phyloP scores from a whole-genome alignment of 2,888 invertebrate species.

The Leptopterna dolabrata region DNA sequence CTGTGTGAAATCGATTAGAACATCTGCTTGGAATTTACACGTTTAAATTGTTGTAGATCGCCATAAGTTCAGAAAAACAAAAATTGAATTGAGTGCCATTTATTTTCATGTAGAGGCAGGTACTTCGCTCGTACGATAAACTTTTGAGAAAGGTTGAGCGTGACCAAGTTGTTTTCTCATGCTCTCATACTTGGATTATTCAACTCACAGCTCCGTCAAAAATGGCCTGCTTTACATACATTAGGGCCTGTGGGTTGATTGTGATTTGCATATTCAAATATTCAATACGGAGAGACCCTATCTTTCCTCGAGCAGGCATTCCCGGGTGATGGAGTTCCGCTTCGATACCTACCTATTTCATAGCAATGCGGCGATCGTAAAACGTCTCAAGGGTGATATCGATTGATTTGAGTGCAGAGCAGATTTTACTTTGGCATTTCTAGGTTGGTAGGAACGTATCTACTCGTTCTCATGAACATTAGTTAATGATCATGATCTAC shows the following conservation, averaged over 20 bases:
- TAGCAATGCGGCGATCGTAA: neutral
- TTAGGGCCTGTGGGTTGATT: slow-evolving; percentile 40
- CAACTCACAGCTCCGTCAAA: neutral
- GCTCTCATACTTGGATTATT: slow-evolving; percentile 38
- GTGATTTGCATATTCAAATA: slow-evolving; percentile 50
- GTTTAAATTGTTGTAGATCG: too few relatives aligned
- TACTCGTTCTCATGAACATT: too few relatives aligned
- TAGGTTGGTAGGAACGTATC: too few relatives aligned
- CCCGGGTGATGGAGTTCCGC: neutral
- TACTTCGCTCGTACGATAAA: neutral
- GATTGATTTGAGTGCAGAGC: too few relatives aligned
- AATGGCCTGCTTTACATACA: slow-evolving; percentile 50
- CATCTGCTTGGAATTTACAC: too few relatives aligned
- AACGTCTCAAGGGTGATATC: neutral
- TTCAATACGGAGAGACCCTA: slow-evolving; percentile 21
- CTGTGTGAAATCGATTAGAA: too few relatives aligned
- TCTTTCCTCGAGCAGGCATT: neutral
- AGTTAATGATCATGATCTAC: too few relatives aligned
- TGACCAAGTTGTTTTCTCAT: slow-evolving; percentile 1
- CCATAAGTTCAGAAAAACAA: too few relatives aligned
- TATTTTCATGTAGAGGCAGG: neutral
- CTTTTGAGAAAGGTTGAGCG: neutral
- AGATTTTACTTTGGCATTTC: too few relatives aligned
- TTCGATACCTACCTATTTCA: neutral
- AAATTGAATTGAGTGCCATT: too few relatives aligned